Evolutionary conservation across 2,888 invertebrate genomes (phyloP).

Genomic region (Epistrophella euchroma): DNA sequence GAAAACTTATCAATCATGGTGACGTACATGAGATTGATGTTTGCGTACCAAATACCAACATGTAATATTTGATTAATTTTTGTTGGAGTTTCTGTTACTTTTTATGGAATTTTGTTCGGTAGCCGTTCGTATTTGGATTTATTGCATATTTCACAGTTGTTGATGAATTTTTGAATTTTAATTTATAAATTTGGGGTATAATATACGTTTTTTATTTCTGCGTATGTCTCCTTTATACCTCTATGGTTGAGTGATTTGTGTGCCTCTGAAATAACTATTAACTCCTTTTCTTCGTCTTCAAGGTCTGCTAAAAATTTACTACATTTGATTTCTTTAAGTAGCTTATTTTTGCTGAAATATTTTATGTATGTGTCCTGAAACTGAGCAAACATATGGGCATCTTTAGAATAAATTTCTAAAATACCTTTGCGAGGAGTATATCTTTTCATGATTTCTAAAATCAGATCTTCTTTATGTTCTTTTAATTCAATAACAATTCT

Average conservation of each 20-base stretch:
- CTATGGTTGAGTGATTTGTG: too few species aligned
- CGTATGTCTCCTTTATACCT: conserved; percentile 45
- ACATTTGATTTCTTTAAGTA: too few species aligned
- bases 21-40: too few species aligned
- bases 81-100: conserved; percentile 34
- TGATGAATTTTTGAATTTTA: conserved; percentile 33
- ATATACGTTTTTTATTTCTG: conserved; percentile 41
- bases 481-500: neutral
- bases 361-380: too few species aligned
- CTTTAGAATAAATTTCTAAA: neutral
- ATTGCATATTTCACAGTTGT: conserved; percentile 46
- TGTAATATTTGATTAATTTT: conserved; percentile 40
- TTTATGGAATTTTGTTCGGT: conserved; percentile 42
- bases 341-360: conserved; percentile 7
- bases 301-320: too few species aligned
- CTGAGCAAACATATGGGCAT: too few species aligned
- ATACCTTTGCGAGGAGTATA: neutral
- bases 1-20: too few species aligned
- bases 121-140: conserved; percentile 32
- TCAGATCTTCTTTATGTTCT: neutral
- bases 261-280: conserved; percentile 7
- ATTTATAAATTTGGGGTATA: conserved; percentile 42
- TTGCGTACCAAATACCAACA: conserved; percentile 42
- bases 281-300: neutral
- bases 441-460: neutral